Percentiles rank a stretch among this genome's conserved stretches.
Evolutionary conservation across 2,113 vertebrate species (phyloP).

Genomic region (Lepisosteus oculatus): DNA sequence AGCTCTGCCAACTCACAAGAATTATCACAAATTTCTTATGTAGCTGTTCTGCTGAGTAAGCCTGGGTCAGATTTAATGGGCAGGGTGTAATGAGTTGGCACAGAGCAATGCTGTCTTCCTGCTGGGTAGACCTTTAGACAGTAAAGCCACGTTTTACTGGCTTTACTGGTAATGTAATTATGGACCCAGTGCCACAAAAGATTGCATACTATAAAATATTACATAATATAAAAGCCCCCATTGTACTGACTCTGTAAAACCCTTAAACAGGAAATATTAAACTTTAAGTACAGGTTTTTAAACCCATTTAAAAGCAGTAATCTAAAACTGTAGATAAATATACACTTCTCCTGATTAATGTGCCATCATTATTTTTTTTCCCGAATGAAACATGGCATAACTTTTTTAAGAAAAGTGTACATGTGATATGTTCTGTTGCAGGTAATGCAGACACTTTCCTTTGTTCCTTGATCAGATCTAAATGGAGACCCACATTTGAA

Average conservation of each 20-base stretch:
- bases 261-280: constrained; percentile 39
- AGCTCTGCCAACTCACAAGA: constrained; percentile 41
- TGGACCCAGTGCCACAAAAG: constrained; percentile 38
- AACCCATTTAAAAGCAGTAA: constrained; percentile 29
- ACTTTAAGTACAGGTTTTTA: constrained; percentile 40
- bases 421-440: no score
- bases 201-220: constrained; percentile 26
- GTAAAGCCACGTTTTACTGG: constrained; percentile 35
- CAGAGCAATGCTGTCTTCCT: constrained; percentile 31
- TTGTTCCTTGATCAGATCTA: no score
- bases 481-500: no score
- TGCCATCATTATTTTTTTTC: no score
- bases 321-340: constrained; percentile 28
- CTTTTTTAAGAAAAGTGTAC: constrained; percentile 4
- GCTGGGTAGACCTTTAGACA: constrained; percentile 32
- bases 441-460: no score
- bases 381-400: no score
- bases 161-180: constrained; percentile 37
- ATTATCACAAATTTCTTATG: constrained; percentile 37
- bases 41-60: constrained; percentile 50
- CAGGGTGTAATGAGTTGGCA: constrained; percentile 53
- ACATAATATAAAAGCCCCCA: constrained; percentile 28
- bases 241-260: constrained; percentile 43
- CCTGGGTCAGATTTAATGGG: constrained; percentile 45
- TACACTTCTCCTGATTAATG: constrained; percentile 27